These are phyloP conservation scores for Typhlomys cinereus DNA, from an alignment of 2,113 vertebrate genomes.

Conservation along the genomic window DNA sequence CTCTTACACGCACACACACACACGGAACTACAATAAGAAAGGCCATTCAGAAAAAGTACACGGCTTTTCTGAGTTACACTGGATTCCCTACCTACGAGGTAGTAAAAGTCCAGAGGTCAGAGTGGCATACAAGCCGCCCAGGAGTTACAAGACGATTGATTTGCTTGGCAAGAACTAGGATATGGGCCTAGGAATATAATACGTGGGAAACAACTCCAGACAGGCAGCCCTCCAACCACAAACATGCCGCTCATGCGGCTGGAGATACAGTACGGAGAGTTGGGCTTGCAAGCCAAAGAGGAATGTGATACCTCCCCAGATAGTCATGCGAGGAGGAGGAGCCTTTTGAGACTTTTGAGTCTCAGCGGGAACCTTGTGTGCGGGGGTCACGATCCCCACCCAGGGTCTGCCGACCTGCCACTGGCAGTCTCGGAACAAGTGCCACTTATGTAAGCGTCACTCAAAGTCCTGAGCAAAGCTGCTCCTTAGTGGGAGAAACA, in stretches of 20 bases:
- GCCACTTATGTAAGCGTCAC: not conserved
- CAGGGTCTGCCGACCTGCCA: not conserved
- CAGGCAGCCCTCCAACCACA: not conserved
- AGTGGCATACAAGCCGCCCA: not conserved
- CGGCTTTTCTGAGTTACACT: not conserved
- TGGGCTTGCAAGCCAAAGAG: not conserved
- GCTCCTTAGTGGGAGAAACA: not conserved
- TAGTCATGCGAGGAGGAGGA: no score
- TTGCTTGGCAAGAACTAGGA: slow-evolving; percentile 23
- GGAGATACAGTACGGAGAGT: not conserved
- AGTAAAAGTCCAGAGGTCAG: not conserved
- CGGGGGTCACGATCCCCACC: no score
- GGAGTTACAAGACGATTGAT: not conserved
- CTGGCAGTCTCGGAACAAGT: not conserved
- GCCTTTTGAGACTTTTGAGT: no score
- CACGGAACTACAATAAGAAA: no score
- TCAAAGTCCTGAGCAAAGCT: not conserved
- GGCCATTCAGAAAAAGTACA: not conserved
- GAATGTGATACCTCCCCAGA: not conserved
- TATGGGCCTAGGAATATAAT: not conserved
- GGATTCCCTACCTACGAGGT: not conserved
- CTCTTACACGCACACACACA: no score
- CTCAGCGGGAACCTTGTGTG: no score
- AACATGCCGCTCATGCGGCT: not conserved
- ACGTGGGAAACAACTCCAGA: slow-evolving; percentile 3